A percentile compares a stretch with the other conserved stretches of the same genome.
Evolutionary conservation across 2,113 vertebrate genomes (phyloP).

Genomic region (Brienomyrus longianalis): DNA sequence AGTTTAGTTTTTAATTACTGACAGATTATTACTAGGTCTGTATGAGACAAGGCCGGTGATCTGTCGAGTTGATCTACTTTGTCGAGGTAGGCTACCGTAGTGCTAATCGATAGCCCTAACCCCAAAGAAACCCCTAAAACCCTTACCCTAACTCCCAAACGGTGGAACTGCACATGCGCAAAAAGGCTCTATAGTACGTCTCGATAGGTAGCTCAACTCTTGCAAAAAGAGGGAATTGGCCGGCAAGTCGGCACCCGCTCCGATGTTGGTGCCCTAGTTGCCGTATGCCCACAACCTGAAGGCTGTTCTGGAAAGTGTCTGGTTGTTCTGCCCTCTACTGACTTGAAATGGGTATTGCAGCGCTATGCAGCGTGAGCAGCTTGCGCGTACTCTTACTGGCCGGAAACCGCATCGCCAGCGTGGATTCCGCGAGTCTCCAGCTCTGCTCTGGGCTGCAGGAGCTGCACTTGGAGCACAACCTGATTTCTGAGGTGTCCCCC

Average conservation of each 20-base stretch:
- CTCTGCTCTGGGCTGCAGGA: neutral
- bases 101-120: no score
- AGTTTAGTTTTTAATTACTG: neutral
- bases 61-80: no score
- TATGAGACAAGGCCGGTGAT: neutral
- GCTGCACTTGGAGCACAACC: slow-evolving; percentile 25
- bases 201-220: no score
- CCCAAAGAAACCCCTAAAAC: no score
- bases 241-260: neutral
- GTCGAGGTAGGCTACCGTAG: no score
- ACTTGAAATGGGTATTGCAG: slow-evolving; percentile 13
- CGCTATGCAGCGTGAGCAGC: neutral
- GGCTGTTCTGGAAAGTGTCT: neutral
- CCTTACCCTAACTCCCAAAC: no score
- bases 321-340: neutral
- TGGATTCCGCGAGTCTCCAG: slow-evolving; percentile 6
- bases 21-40: neutral
- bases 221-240: no score
- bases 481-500: neutral
- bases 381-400: slow-evolving; percentile 8
- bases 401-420: slow-evolving; percentile 9
- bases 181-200: no score
- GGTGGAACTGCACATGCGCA: no score
- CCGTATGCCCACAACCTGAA: neutral
- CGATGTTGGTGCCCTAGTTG: neutral